Evolutionary conservation across 2,797 vertebrate genomes (phyloP).

Genomic region (Enteromius anoplus): DNA sequence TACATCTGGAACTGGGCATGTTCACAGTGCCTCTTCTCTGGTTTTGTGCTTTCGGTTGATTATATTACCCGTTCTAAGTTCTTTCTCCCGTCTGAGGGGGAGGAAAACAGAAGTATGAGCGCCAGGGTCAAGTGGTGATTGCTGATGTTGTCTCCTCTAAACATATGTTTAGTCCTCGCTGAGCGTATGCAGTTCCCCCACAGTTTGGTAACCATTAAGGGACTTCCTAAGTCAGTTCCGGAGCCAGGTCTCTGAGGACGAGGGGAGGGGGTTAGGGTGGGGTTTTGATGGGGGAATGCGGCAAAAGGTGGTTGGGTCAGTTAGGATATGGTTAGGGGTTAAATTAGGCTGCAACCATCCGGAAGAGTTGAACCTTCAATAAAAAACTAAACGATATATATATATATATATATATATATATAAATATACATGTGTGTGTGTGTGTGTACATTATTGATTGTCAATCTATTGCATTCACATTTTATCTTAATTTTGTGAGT

Average conservation of each 20-base stretch:
- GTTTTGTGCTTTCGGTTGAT: conserved; percentile 83
- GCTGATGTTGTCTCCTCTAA: conserved; percentile 80
- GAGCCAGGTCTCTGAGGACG: conserved; percentile 70
- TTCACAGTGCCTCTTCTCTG: conserved; percentile 76
- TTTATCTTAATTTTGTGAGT: neutral
- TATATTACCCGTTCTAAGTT: conserved; percentile 76
- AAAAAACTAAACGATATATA: too few species aligned
- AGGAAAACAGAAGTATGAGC: conserved; percentile 67
- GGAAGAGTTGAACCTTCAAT: neutral
- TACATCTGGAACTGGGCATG: conserved; percentile 85
- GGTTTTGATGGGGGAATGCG: conserved; percentile 22
- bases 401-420: too few species aligned
- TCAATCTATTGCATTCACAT: neutral
- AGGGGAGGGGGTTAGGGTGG: conserved; percentile 30
- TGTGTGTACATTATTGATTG: neutral
- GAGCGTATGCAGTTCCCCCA: conserved; percentile 76
- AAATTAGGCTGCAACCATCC: neutral
- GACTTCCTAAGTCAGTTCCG: conserved; percentile 88
- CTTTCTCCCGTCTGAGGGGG: conserved; percentile 58
- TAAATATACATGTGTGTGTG: too few species aligned
- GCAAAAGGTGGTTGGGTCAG: conserved; percentile 2
- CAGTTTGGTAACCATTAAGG: conserved; percentile 90
- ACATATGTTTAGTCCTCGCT: conserved; percentile 81
- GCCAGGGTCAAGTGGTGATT: conserved; percentile 83
- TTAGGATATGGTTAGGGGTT: conserved; percentile 15